A percentile compares a stretch with the other conserved stretches of the same genome.
Conservation (phyloP, 2,888 invertebrate species). For the Trissolcus brochymenae region DNA sequence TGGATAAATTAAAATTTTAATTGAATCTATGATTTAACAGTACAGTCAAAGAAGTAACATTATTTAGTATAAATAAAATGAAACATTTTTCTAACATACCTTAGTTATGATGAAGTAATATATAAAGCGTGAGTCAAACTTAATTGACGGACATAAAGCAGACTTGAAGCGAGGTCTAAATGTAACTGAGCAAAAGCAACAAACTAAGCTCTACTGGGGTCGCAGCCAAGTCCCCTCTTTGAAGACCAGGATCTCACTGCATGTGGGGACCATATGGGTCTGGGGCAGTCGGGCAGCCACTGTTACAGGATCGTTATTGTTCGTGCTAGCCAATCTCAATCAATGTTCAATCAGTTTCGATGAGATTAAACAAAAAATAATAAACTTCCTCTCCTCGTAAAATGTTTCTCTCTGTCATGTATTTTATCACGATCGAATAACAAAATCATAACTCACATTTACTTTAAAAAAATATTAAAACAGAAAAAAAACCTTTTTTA, state of each 20-base stretch:
- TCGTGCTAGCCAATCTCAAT: constrained; percentile 45
- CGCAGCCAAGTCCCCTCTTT: constrained; percentile 60
- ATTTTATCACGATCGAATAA: no score
- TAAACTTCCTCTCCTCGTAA: no score
- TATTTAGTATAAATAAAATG: no score
- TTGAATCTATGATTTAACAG: no score
- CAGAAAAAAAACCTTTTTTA: no score
- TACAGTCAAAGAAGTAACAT: no score
- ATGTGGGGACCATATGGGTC: constrained; percentile 70
- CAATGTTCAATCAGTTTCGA: constrained; percentile 13
- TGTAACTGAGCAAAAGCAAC: constrained; percentile 69
- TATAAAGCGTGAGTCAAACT: constrained; percentile 1
- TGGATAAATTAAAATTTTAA: no score
- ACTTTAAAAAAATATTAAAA: no score
- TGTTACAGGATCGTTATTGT: constrained; percentile 52
- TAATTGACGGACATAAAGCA: constrained; percentile 13
- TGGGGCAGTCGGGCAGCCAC: constrained; percentile 30
- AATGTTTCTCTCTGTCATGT: no score
- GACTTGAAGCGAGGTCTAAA: constrained; percentile 65
- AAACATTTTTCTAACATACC: constrained; percentile 9
- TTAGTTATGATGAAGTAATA: constrained; percentile 5
- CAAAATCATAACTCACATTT: no score
- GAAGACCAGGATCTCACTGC: constrained; percentile 59
- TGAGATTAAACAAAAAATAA: neutral
- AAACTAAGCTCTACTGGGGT: constrained; percentile 69